phyloP scores from a whole-genome alignment of 2,888 invertebrate species.

The Melinaea marsaeus region DNA sequence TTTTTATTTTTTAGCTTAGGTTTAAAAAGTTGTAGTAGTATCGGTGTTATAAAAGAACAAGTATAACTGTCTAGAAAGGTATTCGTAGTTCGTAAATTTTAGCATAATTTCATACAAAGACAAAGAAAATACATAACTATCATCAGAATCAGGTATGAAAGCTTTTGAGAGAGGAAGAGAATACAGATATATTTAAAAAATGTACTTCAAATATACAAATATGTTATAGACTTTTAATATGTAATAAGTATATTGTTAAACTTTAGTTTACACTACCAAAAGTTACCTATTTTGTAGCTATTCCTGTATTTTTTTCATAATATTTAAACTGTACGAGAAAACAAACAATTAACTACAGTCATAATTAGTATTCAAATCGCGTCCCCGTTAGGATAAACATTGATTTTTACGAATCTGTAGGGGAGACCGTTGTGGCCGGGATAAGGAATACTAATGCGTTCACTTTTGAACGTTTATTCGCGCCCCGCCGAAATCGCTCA shows the following conservation, averaged over 20 bases:
- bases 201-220: not conserved
- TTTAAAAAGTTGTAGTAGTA: too few relatives aligned
- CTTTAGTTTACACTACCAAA: too few relatives aligned
- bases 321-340: constrained; percentile 29
- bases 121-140: constrained; percentile 1
- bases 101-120: constrained; percentile 1
- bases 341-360: constrained; percentile 69
- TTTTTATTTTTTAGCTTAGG: too few relatives aligned
- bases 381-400: constrained; percentile 72
- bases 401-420: constrained; percentile 74
- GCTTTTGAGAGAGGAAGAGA: not conserved
- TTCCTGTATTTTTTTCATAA: not conserved
- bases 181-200: not conserved
- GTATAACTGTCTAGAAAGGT: too few relatives aligned
- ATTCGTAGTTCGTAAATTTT: not conserved
- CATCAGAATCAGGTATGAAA: not conserved
- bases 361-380: constrained; percentile 74
- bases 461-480: constrained; percentile 76
- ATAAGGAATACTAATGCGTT: constrained; percentile 75
- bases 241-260: too few relatives aligned
- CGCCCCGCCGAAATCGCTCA: constrained; percentile 70
- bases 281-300: too few relatives aligned
- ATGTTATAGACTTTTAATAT: too few relatives aligned
- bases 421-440: constrained; percentile 57
- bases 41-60: too few relatives aligned